Evolutionary conservation across 1,140 invertebrate genomes (phyloP).

Genomic region (Mya arenaria): DNA sequence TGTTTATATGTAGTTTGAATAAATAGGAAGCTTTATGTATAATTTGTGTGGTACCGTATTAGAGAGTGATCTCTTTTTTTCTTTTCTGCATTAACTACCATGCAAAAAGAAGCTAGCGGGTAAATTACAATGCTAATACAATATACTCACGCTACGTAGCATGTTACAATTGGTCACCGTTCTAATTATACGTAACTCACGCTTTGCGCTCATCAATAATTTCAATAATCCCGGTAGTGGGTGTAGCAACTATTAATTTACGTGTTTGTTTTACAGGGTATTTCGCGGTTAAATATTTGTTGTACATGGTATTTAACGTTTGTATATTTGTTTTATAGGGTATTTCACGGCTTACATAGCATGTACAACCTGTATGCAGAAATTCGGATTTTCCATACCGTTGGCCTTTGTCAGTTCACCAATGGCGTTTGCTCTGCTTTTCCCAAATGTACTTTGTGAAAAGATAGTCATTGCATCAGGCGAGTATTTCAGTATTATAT

Average conservation of each 20-base stretch:
- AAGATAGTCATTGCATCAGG: constrained; percentile 17
- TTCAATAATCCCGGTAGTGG: neutral
- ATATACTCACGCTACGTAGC: no score
- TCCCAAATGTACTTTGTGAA: neutral
- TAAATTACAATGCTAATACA: neutral
- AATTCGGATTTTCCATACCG: constrained; percentile 58
- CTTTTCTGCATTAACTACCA: no score
- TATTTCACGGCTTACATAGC: constrained; percentile 59
- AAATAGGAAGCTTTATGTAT: no score
- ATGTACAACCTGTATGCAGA: constrained; percentile 58
- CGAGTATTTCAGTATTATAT: constrained; percentile 19
- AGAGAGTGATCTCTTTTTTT: no score
- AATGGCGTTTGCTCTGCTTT: constrained; percentile 31
- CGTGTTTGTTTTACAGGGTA: neutral
- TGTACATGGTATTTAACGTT: constrained; percentile 12
- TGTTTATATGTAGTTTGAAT: no score
- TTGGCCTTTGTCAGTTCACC: constrained; percentile 51
- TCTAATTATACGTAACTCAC: no score
- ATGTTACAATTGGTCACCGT: no score
- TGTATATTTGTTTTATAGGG: constrained; percentile 25
- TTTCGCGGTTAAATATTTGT: neutral
- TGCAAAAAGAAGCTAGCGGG: neutral
- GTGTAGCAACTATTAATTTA: constrained; percentile 5
- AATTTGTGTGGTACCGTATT: no score
- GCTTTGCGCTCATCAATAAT: neutral